Conservation (phyloP, 2,888 invertebrate genomes). For the Ptilodon capucinus region DNA sequence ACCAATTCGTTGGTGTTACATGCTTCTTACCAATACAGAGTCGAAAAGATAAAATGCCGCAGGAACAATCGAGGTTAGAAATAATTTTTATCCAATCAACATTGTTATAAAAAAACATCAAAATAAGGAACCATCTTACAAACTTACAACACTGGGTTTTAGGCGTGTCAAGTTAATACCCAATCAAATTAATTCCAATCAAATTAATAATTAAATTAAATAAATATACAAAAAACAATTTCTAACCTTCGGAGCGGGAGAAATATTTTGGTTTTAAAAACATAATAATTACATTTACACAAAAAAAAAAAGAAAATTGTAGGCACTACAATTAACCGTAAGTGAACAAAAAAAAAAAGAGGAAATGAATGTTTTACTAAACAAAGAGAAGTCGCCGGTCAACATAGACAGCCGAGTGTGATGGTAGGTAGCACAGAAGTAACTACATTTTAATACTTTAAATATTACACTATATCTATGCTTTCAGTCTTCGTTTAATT, state of each 20-base stretch:
- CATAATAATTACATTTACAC: conserved; percentile 30
- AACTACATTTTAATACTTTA: conserved; percentile 69
- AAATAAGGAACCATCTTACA: background rate
- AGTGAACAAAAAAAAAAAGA: conserved; percentile 22
- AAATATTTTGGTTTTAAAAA: conserved; percentile 32
- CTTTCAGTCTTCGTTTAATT: conserved; percentile 80
- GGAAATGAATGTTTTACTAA: conserved; percentile 27
- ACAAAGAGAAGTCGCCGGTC: conserved; percentile 31
- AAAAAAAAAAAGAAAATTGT: conserved; percentile 25
- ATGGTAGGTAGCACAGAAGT: conserved; percentile 59
- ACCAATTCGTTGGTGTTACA: conserved; percentile 9
- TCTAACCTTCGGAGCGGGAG: conserved; percentile 28
- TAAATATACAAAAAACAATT: conserved; percentile 10
- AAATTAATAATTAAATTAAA: background rate
- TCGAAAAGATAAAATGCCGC: conserved; percentile 16
- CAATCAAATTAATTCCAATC: background rate
- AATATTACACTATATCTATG: conserved; percentile 78
- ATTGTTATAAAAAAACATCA: background rate
- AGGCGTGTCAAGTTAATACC: background rate
- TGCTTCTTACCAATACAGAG: conserved; percentile 10
- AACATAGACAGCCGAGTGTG: conserved; percentile 56
- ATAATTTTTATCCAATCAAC: conserved; percentile 1
- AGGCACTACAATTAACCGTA: conserved; percentile 27
- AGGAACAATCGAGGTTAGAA: conserved; percentile 26
- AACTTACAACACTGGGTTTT: background rate